Base-by-base conservation (phyloP, 2,888 invertebrate species). In the Chorisops tibialis region DNA sequence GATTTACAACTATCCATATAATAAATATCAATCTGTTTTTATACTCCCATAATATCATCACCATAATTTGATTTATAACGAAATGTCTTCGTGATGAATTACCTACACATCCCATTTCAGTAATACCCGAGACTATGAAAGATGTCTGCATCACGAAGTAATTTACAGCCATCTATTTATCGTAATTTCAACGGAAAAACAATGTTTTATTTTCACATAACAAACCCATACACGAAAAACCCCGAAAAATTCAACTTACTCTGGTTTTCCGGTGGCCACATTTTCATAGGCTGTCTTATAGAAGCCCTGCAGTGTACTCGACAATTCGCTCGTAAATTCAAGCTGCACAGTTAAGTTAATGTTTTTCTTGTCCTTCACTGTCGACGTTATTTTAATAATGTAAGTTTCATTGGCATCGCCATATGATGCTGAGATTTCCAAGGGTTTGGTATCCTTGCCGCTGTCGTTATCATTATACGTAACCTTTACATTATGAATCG, bases 261-360 rank as follows among this genome's bases (percentile, higher is more conserved):
- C 78, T 62, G 72, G 74, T 50, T 73, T 65, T 4, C 72, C 72
- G 24, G 72, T 75, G 0, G 71, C 69, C n/a, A 71, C 69, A 67
- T 81, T 79, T 1, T 72, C 64, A 67, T 82, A 82, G 48, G 78
- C 77, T 54, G 80, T 81, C 68, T 79, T 76, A 72, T 83, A 83
- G 67, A 81, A 78, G 24, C 83, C 83, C 68, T 82, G 81, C 49
- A 85, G 73, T 1, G 82, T 80, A 62, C 80, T 80, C 22, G 81
- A 81, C 24, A 87, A 72, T 63, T 78, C 73, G 35, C 84, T 83
- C 2, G 72, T 71, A 71, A 81, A 86, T 52, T 79, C 78, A 65
- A 86, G 74, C 59, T 78, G 74, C 9, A 85, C 68, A 9, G 78
- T 69, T 67, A 85, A 81, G 22, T 60, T 19, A 35, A 59, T 38